A percentile compares a stretch with the other conserved stretches of the same genome.
phyloP scores from a whole-genome alignment of 2,888 invertebrate species.

The Pherbina coryleti region DNA sequence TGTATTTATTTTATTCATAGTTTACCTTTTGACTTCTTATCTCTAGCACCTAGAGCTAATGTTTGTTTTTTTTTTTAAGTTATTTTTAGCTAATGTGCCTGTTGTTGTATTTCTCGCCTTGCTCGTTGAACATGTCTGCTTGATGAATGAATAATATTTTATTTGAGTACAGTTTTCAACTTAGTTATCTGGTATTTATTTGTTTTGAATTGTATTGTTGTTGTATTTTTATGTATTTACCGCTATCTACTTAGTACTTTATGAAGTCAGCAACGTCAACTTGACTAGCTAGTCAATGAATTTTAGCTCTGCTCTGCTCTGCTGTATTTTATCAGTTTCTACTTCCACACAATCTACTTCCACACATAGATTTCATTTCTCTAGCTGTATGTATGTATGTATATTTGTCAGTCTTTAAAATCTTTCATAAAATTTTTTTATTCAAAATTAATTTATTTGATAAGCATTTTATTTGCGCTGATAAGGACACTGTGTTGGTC shows the following conservation, averaged over 20 bases:
- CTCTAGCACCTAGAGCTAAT: no score
- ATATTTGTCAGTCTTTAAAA: not conserved
- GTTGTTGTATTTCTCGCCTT: not conserved
- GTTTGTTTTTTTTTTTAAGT: not conserved
- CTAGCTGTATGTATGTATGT: no score
- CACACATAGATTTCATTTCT: not conserved
- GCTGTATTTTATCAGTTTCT: not conserved
- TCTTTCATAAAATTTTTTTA: not conserved
- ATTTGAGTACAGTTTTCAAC: not conserved
- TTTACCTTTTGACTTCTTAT: no score
- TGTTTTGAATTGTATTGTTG: not conserved
- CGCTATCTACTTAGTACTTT: not conserved
- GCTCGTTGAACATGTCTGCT: not conserved
- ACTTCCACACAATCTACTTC: not conserved
- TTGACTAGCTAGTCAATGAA: constrained; percentile 12
- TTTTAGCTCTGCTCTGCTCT: not conserved
- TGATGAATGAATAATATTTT: constrained; percentile 24
- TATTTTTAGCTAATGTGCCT: not conserved
- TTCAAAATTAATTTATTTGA: constrained; percentile 15
- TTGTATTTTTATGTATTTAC: not conserved
- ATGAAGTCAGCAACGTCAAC: not conserved
- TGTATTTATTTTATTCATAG: no score
- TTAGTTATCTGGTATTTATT: constrained; percentile 6
- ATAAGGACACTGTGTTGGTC: not conserved
- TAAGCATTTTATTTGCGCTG: constrained; percentile 8